Evolutionary conservation across 2,888 invertebrate species (phyloP), one percentile per base, ranked within the genome.

Genomic region (Vanessa cardui): DNA sequence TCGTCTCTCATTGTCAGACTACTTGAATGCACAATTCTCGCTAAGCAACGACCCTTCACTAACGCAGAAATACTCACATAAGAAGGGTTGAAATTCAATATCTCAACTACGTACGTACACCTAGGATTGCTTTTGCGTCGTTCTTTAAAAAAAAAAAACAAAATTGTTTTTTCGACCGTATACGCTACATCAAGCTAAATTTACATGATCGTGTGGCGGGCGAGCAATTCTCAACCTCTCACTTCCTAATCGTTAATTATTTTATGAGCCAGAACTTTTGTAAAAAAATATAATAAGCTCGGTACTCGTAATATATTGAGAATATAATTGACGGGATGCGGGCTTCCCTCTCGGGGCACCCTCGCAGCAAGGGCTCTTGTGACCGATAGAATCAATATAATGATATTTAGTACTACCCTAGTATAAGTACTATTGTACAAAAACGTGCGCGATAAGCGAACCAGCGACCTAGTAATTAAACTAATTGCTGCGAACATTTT

Each of bases 51-150:
- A 18, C 39, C n/a, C 60, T 65, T 47, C 52, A 54, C 54, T 21
- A 52, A 46, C 65, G 59, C 65, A 46, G 52, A 65, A 65, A 65
- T n/a, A 60, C 59, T 31, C 46, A 15, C 50, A 39, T 16, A 39
- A 15, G 58, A 50, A 64, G 64, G 58, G 64, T 21, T 64, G 64
- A 16, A 56, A 64, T 58, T 64, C 64, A 59, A 64, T 64, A 64
- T 50, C 26, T 56, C 16, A 18, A 18, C 56, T 18, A 50, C 58
- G 15, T 20, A 50, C 7, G 4, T 12, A 59, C 44, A 33, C 8
- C 39, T 12, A 39, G 39, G 12, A 4, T 12, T 39, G 39, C 0
- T 39, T 3, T 39, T 12, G 12, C 9, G 9, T 12, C 12, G 12
- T 12, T 4, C 12, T 12, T 39, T 39, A 9, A 12, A 12, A 39